Evolutionary conservation across 1,140 invertebrate genomes (phyloP), one percentile per base, ranked within the genome.

Genomic region (Cataglyphis hispanica): DNA sequence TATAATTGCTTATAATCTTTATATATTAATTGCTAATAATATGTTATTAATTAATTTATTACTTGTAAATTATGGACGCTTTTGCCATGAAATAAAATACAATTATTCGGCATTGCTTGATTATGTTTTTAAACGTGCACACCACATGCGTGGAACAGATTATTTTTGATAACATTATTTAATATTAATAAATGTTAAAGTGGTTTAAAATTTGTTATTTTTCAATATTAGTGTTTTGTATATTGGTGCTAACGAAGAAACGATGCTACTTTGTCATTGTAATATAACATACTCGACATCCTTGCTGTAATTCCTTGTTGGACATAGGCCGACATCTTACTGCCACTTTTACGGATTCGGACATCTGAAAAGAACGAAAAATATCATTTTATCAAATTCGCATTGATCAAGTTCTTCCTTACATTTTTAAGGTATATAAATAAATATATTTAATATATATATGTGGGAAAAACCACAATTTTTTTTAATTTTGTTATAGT

Each of bases 311-410:
- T 77, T 95, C 94, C 22, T 91, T 91, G 63, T 92, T 89, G 72
- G 92, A 92, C 96, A 98, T 98, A 22, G 98, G 98, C 50, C 98
- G 97, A 96, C 98, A 99, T 95, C 98, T 96, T 84, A 98, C 98
- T 64, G 99, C 97, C 22, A 99, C 98, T 95, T 98, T 98, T 27
- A 99, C 98, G 87, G 97, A 96, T 95, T 99, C 98, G 63, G 97
- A 96, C 96, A 97, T 97, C 92, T 95, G 83, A 46, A 93, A 91
- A 84, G 6, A 10, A 67, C 31, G n/a, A 2, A 61, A 19, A 7
- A 40, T 13, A 27, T 34, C 16, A 67, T 43, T 53, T n/a, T 31
- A 50, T 69, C 50, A 22, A 50, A 63, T 25, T 77, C 19, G 7
- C 1, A 31, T 3, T 8, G 2, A 63, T n/a, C 19, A 46, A 76